Evolutionary conservation across 2,113 vertebrate genomes (phyloP).

Genomic region (Greenwoodochromis staneri): DNA sequence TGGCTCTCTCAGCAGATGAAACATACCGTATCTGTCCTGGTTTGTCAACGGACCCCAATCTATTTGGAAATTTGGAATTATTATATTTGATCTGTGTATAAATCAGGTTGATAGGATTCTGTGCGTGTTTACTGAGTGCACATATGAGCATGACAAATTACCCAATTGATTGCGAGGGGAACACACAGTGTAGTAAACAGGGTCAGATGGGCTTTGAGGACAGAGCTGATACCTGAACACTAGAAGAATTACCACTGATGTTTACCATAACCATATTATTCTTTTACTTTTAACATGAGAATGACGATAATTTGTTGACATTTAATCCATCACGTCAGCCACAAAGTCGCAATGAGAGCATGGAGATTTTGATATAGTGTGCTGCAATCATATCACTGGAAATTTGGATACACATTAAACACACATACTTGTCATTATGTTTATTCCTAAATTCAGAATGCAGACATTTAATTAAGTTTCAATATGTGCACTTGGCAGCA

Average conservation of each 20-base stretch:
- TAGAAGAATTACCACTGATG: neutral
- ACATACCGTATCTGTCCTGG: neutral
- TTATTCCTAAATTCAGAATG: neutral
- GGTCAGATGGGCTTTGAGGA: neutral
- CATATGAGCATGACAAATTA: neutral
- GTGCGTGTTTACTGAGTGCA: neutral
- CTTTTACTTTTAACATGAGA: neutral
- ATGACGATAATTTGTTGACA: neutral
- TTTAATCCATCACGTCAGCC: neutral
- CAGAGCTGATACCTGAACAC: neutral
- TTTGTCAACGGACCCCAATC: neutral
- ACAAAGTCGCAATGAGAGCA: neutral
- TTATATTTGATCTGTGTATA: neutral
- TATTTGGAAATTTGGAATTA: constrained; percentile 3
- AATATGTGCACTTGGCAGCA: neutral
- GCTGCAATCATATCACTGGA: neutral
- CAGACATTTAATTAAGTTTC: neutral
- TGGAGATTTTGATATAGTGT: neutral
- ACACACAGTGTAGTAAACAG: neutral
- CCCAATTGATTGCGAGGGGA: neutral
- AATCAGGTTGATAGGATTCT: constrained; percentile 1
- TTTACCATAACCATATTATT: neutral
- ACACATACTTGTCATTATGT: neutral
- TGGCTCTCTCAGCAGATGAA: neutral
- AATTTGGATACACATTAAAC: neutral